Percentiles rank a stretch among this genome's conserved stretches.
Evolutionary conservation across 2,888 invertebrate species (phyloP).

Genomic region (Gisinianus flammeolus): DNA sequence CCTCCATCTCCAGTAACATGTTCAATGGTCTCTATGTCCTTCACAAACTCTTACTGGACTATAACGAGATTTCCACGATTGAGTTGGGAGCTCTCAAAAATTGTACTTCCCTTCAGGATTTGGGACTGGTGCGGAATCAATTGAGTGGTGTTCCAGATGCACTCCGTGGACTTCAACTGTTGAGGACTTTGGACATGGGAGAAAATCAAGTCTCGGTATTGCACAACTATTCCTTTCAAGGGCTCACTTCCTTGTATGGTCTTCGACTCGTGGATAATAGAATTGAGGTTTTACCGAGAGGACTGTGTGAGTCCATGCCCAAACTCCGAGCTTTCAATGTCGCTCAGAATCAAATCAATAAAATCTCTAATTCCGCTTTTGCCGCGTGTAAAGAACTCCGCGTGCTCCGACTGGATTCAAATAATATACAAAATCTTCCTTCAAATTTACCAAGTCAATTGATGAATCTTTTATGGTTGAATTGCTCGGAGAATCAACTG

Average conservation of each 20-base stretch:
- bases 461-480: slow-evolving; percentile 77
- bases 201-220: slow-evolving; percentile 79
- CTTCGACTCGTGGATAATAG: slow-evolving; percentile 80
- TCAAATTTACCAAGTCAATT: slow-evolving; percentile 53
- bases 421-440: slow-evolving; percentile 72
- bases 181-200: slow-evolving; percentile 80
- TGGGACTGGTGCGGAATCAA: slow-evolving; percentile 76
- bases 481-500: slow-evolving; percentile 79
- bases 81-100: slow-evolving; percentile 77
- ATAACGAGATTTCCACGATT: slow-evolving; percentile 73
- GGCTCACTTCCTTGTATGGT: slow-evolving; percentile 75
- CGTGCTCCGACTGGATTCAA: slow-evolving; percentile 78
- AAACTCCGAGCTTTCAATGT: slow-evolving; percentile 79
- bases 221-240: slow-evolving; percentile 70
- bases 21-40: slow-evolving; percentile 76
- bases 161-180: slow-evolving; percentile 71
- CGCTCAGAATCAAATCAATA: slow-evolving; percentile 77
- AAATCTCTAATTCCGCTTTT: slow-evolving; percentile 79
- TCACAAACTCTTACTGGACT: slow-evolving; percentile 75
- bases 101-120: slow-evolving; percentile 77
- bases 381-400: slow-evolving; percentile 74
- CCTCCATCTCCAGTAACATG: slow-evolving; percentile 72
- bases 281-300: slow-evolving; percentile 76
- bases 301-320: slow-evolving; percentile 70
- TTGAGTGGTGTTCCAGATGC: slow-evolving; percentile 73